Conservation (phyloP, 2,888 invertebrate genomes). For the Dolichopus griseipennis region DNA sequence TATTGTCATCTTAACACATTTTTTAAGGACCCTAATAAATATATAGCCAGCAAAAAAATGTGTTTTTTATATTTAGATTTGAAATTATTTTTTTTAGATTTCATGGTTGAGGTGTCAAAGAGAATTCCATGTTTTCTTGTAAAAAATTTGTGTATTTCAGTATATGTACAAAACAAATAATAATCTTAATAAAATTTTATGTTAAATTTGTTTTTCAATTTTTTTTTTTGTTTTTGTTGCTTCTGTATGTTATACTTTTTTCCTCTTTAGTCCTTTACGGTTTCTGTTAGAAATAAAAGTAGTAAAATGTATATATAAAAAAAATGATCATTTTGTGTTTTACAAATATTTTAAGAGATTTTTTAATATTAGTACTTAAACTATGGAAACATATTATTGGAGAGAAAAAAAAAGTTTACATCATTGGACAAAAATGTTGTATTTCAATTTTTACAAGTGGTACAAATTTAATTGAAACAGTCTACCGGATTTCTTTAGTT, state of each 20-base stretch:
- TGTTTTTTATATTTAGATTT: not conserved
- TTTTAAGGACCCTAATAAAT: not conserved
- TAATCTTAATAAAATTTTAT: conserved; percentile 3
- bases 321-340: conserved; percentile 3
- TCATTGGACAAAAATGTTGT: no score
- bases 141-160: not conserved
- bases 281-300: no score
- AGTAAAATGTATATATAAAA: not conserved
- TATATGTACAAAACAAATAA: not conserved
- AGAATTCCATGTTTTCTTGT: not conserved
- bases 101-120: not conserved
- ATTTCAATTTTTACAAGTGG: no score
- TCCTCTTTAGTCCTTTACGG: no score
- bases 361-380: not conserved
- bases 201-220: not conserved
- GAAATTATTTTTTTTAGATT: not conserved
- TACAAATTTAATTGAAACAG: no score
- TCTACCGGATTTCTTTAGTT: no score
- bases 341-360: not conserved
- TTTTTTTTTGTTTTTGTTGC: not conserved
- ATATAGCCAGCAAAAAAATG: not conserved
- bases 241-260: not conserved
- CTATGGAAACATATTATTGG: no score
- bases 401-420: no score
- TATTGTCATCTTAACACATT: conserved; percentile 6